Evolutionary conservation across 2,888 invertebrate species (phyloP), one percentile per base, ranked within the genome.

Genomic region (Ennomos fuscantarius): DNA sequence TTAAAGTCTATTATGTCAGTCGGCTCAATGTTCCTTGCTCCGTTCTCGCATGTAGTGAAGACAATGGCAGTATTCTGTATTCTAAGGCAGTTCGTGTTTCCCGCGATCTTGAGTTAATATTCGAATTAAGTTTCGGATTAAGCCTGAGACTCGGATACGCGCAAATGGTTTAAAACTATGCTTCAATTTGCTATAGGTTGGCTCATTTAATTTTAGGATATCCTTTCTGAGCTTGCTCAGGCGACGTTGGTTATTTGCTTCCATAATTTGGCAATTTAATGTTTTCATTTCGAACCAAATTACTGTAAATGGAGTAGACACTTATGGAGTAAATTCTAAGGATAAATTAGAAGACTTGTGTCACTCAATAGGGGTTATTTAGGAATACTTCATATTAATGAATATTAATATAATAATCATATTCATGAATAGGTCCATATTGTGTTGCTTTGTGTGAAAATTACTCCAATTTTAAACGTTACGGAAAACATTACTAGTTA

Each of bases 101-200:
- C 86, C 82, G 87, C 81, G 82, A 82, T 79, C 74, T 75, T 70
- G 71, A 70, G 69, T 86, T 85, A 80, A 84, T 84, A 87, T 86
- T 84, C 84, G 79, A 74, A 74, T 73, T 75, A 73, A 66, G 81
- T 79, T 63, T 73, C 65, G 75, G 81, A 82, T 84, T 83, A 84
- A 50, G 45, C 45, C 42, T 24, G 56, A 41, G 47, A 35, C 57
- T 52, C 57, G 52, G 51, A 52, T 52, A 60, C 62, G 55, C 50
- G 66, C 64, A 66, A 69, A 71, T 62, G 66, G 63, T 75, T 69
- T 67, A 63, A 68, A 73, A 72, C 68, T 68, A 70, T 64, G 57
- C 61, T 67, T 65, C 65, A 63, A 66, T 66, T 66, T 61, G 65
- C 60, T 51, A 47, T 43, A 43, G 46, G 48, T 58, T 53, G 48